Evolutionary conservation across 23 tunicate genomes (phyloP), one percentile per base, ranked within the genome.

Genomic region (Trididemnum clinides): DNA sequence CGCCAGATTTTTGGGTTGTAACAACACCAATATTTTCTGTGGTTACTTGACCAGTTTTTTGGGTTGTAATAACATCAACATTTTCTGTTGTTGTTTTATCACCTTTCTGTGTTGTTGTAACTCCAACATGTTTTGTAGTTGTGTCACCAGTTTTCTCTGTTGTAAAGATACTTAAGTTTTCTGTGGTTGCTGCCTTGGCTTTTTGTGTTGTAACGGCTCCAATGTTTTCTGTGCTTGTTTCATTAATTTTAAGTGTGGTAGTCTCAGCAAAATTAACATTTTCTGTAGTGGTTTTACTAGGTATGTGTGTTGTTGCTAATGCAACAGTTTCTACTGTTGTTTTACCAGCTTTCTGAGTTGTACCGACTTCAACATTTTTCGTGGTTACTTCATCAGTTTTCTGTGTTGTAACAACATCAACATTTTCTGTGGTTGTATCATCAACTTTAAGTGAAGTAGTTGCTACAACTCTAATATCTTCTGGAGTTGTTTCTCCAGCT

Each of bases 331-430:
- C 33, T 29, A 38, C 64, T 29, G 85, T 51, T 0, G 85, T 79
- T 2, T 44, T 57, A 65, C 64, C 83, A 59, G 65, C 62, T 18
- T 39, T 37, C 15, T 54, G 23, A 3, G 83, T 72, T 64, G 88
- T 77, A 26, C 65, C 27, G 0, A 26, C 72, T 44, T 27, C 35
- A n/a, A 33, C 82, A 32, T 74, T 36, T 23, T 21, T 22, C 44
- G 91, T 80, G 44, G 85, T 87, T 33, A 72, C 51, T 69, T 32
- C 91, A 21, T 38, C 78, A 26, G 33, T 73, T 20, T 2, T 71
- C 28, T 35, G 49, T 19, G 85, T 79, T 0, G 85, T 87, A 31
- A n/a, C 72, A 28, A 39, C 70, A 19, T 20, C 78, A 20, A 32
- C 34, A 19, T 39, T 73, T 12, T 57, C 28, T 21, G 85, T 78